Evolutionary conservation across 2,113 vertebrate species (phyloP).

Genomic region (Gobius niger): DNA sequence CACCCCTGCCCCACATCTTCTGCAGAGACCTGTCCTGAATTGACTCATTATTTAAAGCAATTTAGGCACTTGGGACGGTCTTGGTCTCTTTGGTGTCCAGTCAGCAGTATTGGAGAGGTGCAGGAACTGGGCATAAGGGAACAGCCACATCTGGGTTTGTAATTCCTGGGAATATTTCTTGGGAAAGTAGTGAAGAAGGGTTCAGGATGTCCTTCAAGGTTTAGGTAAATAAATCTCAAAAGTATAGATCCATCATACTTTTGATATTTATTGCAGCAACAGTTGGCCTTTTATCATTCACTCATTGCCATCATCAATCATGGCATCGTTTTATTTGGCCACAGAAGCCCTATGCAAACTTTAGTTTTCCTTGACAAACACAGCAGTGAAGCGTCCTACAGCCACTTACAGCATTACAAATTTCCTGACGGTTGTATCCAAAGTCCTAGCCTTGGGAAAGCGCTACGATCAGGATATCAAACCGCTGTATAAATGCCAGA

Average conservation of each 20-base stretch:
- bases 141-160: conserved; percentile 71
- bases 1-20: conserved; percentile 14
- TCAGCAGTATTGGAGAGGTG: conserved; percentile 26
- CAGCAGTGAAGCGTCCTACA: conserved; percentile 49
- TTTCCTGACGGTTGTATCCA: conserved; percentile 36
- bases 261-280: conserved; percentile 51
- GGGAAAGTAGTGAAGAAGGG: conserved; percentile 42
- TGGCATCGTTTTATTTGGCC: conserved; percentile 62
- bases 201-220: conserved; percentile 34
- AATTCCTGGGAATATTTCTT: conserved; percentile 40
- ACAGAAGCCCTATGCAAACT: conserved; percentile 27
- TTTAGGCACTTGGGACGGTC: conserved; percentile 10
- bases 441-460: conserved; percentile 49
- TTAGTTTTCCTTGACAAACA: conserved; percentile 45
- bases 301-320: conserved; percentile 57
- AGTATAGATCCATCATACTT: conserved; percentile 28
- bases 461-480: conserved; percentile 37
- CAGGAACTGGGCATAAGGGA: conserved; percentile 37
- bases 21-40: conserved; percentile 31
- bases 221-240: conserved; percentile 48
- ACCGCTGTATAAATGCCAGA: conserved; percentile 16
- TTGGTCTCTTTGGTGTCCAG: conserved; percentile 23
- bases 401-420: conserved; percentile 37
- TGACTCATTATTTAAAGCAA: conserved; percentile 31
- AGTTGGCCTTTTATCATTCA: conserved; percentile 50